Base-by-base conservation (phyloP, 2,113 vertebrate genomes). In the Emydura subglobosa region DNA sequence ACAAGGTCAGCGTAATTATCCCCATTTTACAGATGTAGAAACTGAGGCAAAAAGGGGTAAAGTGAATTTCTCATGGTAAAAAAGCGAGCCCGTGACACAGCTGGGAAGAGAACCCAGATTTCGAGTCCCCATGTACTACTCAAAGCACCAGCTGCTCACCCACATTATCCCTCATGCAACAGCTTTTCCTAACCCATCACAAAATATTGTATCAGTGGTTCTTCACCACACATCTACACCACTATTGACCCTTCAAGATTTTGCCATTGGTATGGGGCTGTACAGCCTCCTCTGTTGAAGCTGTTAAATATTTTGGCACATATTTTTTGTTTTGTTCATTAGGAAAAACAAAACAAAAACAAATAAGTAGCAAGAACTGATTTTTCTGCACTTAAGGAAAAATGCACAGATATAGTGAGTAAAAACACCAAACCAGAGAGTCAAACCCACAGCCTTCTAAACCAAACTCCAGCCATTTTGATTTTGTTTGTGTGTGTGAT, bases 121-220 rank as follows among this genome's bases (percentile, higher is more conserved):
- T 84, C 81, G 51, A 94, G 78, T 90, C 89, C 39, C 10, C 34
- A 74, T 29, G 24, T 10, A 11, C 24, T 59, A 59, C 8, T 59
- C 29, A 29, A 29, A 59, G 57, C 24, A 25, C 42, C 12, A 78
- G 39, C 22, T 16, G 12, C 22, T 25, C 42, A 47, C 24, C 72
- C 72, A 76, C 24, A 25, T 78, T 27, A 47, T 44, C 21, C 42
- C 42, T 47, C 11, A 44, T 78, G 25, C 22, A 11, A 78, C 39
- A 27, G 74, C 44, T 24, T 95, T 97, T 88, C 94, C 78, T 79
- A 59, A 19, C 90, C 86, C 82, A 3, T 25, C 91, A 55, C 82
- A 13, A 91, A 96, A 47, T 74, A 14, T 1, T 8, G 10, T 93
- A 89, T 87, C 97, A 96, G 96, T 96, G 96, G 94, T 89, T 79